Evolutionary conservation across 2,888 invertebrate species (phyloP).

Genomic region (Dicyrtomina minuta): DNA sequence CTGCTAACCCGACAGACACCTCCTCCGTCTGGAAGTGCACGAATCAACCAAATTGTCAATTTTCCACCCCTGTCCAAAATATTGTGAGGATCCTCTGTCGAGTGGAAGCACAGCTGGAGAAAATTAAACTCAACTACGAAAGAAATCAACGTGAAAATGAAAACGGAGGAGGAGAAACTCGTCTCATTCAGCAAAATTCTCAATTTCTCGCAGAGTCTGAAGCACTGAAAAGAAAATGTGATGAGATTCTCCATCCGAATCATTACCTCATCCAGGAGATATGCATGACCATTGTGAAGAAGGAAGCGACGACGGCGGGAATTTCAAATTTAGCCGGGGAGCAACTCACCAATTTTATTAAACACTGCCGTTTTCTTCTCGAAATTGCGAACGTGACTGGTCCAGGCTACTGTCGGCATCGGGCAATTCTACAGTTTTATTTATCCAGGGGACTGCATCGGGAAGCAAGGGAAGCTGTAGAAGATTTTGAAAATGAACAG

Average conservation of each 20-base stretch:
- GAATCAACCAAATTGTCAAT: too few relatives aligned
- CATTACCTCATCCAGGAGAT: slow-evolving; percentile 25
- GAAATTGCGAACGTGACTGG: slow-evolving; percentile 39
- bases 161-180: background rate
- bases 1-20: slow-evolving; percentile 35
- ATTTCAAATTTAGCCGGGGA: slow-evolving; percentile 29
- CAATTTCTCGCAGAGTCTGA: background rate
- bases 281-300: background rate
- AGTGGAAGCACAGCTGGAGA: background rate
- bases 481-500: too few relatives aligned
- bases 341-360: slow-evolving; percentile 35
- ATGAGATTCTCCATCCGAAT: slow-evolving; percentile 2
- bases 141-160: background rate
- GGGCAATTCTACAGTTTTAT: too few relatives aligned
- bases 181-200: too few relatives aligned
- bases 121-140: background rate
- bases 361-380: slow-evolving; percentile 38
- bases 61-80: background rate
- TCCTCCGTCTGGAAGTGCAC: slow-evolving; percentile 43
- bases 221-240: slow-evolving; percentile 4
- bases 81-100: background rate
- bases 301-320: slow-evolving; percentile 12
- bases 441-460: too few relatives aligned
- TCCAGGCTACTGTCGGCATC: slow-evolving; percentile 42
- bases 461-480: too few relatives aligned